These are phyloP conservation scores for Ridgeia piscesae DNA, from an alignment of 1,140 invertebrate species.

Conservation along the genomic window DNA sequence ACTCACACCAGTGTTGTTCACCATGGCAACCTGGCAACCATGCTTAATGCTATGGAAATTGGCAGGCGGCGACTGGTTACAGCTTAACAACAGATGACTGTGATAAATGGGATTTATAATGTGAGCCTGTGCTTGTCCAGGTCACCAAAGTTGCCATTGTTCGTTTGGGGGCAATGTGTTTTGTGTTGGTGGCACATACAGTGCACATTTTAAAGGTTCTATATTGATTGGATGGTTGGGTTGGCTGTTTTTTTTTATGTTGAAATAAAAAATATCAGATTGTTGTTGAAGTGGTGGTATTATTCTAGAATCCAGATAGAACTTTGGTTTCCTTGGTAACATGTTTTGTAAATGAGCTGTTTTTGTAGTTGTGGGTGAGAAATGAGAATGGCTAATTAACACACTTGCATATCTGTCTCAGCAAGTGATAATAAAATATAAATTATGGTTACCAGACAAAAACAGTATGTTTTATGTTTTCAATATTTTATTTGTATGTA, in stretches of 20 bases:
- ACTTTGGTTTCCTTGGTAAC: too few species aligned
- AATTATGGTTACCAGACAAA: too few species aligned
- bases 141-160: background rate
- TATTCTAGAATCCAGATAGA: too few species aligned
- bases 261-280: background rate
- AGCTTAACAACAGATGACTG: background rate
- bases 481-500: too few species aligned
- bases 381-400: too few species aligned
- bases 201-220: background rate
- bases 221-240: background rate
- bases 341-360: too few species aligned
- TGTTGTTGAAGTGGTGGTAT: too few species aligned
- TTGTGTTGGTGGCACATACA: background rate
- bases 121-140: background rate
- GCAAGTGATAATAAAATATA: too few species aligned
- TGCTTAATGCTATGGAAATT: slow-evolving; percentile 6
- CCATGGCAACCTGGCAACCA: background rate
- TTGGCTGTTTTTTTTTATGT: background rate
- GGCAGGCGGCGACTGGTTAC: background rate
- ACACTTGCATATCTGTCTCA: too few species aligned
- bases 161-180: background rate
- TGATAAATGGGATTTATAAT: background rate
- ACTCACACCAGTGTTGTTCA: background rate
- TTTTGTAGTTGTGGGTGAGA: too few species aligned
- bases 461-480: too few species aligned